phyloP scores from a whole-genome alignment of 2,113 vertebrate genomes.

The Larimichthys crocea region DNA sequence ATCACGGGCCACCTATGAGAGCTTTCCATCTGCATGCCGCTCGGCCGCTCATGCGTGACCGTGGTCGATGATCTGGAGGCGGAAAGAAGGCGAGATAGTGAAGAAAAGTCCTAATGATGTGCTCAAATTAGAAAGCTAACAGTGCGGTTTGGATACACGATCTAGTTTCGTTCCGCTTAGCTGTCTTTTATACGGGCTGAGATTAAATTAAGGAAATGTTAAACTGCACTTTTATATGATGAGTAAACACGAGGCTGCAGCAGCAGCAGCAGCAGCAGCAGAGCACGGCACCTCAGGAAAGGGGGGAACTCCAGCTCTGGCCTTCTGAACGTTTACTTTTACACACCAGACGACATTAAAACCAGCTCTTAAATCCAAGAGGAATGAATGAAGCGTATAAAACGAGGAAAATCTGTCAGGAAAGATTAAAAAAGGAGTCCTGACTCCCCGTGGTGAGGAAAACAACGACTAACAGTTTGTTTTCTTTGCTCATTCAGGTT shows the following conservation, averaged over 20 bases:
- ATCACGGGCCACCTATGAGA: conserved; percentile 46
- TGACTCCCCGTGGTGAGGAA: conserved; percentile 29
- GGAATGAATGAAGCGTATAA: conserved; percentile 7
- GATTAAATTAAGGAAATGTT: conserved; percentile 51
- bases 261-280: conserved; percentile 12
- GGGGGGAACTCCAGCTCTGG: conserved; percentile 40
- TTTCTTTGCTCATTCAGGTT: conserved; percentile 50
- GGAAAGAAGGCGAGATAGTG: neutral
- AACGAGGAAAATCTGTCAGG: conserved; percentile 1
- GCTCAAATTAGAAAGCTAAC: conserved; percentile 42
- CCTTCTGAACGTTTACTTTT: neutral
- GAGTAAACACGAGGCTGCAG: conserved; percentile 19
- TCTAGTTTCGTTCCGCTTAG: conserved; percentile 12
- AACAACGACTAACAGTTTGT: conserved; percentile 47
- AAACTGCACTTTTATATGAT: conserved; percentile 40
- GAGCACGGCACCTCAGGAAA: neutral
- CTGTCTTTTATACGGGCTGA: conserved; percentile 26
- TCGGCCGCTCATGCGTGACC: neutral
- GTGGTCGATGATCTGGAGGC: conserved; percentile 15
- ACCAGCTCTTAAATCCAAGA: conserved; percentile 10
- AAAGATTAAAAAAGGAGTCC: neutral
- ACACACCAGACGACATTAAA: neutral
- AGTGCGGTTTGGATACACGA: neutral
- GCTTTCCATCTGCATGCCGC: conserved; percentile 16
- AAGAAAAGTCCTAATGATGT: conserved; percentile 38